Conservation (phyloP, 2,888 invertebrate genomes). For the Dioctria linearis region DNA sequence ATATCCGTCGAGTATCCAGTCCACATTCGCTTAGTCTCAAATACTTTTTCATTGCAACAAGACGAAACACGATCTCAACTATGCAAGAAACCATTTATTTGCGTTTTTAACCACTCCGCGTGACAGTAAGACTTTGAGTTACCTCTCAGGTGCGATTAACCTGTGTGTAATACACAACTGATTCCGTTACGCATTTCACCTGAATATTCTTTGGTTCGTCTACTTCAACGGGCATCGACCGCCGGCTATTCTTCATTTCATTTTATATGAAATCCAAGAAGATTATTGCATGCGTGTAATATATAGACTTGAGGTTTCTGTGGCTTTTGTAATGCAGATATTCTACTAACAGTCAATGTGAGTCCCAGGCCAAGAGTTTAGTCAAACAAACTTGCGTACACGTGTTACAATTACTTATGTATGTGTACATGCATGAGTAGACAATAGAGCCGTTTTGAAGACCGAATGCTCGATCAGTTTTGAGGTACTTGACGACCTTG, state of each 20-base stretch:
- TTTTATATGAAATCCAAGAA: constrained; percentile 12
- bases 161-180: constrained; percentile 16
- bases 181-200: constrained; percentile 38
- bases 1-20: constrained; percentile 7
- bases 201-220: constrained; percentile 20
- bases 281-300: background rate
- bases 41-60: constrained; percentile 14
- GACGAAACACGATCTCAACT: constrained; percentile 13
- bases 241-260: background rate
- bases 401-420: no score
- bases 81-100: constrained; percentile 24
- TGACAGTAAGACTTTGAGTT: background rate
- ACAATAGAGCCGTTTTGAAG: constrained; percentile 18
- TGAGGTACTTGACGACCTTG: constrained; percentile 18
- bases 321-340: no score
- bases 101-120: background rate
- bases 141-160: constrained; percentile 17
- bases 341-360: background rate
- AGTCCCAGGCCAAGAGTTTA: background rate
- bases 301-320: background rate
- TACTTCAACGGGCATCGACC: background rate
- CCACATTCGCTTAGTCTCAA: background rate
- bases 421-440: no score
- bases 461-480: background rate
- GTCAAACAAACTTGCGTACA: no score